Conservation (phyloP, 1,140 invertebrate genomes). For the Nasonia vitripennis region DNA sequence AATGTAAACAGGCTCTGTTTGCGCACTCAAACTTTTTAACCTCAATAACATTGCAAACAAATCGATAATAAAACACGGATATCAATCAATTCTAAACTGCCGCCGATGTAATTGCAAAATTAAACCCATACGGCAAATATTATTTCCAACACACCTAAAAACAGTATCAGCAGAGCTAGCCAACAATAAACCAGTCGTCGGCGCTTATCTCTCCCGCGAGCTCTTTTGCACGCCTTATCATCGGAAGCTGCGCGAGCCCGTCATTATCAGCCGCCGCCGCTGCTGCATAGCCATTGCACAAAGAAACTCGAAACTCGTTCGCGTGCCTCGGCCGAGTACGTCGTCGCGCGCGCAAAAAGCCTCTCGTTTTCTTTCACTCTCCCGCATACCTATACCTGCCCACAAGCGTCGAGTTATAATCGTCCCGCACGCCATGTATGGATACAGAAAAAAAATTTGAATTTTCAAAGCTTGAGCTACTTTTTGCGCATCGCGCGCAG, state of each 20-base stretch:
- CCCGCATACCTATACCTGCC: no score
- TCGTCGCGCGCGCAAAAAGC: not conserved
- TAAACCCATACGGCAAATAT: no score
- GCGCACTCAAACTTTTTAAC: no score
- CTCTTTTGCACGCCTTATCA: not conserved
- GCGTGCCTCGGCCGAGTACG: not conserved
- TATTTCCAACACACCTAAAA: not conserved
- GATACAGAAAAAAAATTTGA: conserved; percentile 21
- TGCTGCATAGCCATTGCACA: not conserved
- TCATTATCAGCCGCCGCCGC: not conserved
- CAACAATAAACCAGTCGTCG: conserved; percentile 1
- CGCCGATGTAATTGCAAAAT: no score
- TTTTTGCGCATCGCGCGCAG: not conserved
- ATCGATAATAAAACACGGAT: no score
- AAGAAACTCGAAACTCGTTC: not conserved
- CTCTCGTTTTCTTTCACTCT: not conserved
- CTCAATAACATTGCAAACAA: no score
- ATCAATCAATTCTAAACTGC: no score
- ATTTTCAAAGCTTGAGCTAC: not conserved
- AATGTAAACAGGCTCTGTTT: no score
- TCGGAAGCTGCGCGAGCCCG: not conserved
- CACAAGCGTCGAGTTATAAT: not conserved
- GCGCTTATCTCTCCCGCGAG: not conserved
- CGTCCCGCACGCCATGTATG: no score
- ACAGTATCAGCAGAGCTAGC: not conserved